Conservation (phyloP, 2,888 invertebrate genomes). For the Platycheirus albimanus region DNA sequence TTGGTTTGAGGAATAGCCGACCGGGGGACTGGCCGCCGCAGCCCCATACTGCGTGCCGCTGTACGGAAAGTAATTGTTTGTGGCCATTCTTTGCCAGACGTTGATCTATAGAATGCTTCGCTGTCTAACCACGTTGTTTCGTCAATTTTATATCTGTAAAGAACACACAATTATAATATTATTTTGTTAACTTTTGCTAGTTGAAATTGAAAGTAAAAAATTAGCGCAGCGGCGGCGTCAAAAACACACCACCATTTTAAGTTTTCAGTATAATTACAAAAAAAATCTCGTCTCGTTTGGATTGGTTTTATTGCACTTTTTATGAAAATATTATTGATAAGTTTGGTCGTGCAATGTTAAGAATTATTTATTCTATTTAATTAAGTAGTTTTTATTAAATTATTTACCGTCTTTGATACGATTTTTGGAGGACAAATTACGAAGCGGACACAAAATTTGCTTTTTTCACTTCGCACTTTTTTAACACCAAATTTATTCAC, state of each 20-base stretch:
- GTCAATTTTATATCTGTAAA: constrained; percentile 47
- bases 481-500: constrained; percentile 54
- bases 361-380: not conserved
- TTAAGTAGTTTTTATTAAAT: constrained; percentile 30
- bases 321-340: not conserved
- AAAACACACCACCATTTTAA: constrained; percentile 70
- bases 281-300: constrained; percentile 55
- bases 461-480: constrained; percentile 60
- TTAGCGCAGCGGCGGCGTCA: constrained; percentile 79
- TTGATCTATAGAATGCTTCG: constrained; percentile 1
- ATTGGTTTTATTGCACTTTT: constrained; percentile 6
- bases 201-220: constrained; percentile 76
- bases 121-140: constrained; percentile 14
- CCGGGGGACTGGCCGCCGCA: constrained; percentile 87
- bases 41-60: constrained; percentile 96
- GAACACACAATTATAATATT: constrained; percentile 41
- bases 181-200: constrained; percentile 24
- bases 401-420: constrained; percentile 51
- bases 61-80: constrained; percentile 97
- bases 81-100: constrained; percentile 76
- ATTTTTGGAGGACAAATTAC: constrained; percentile 49
- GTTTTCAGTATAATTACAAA: constrained; percentile 60
- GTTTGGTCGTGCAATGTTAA: not conserved
- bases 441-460: constrained; percentile 47
- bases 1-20: constrained; percentile 92